A percentile compares a stretch with the other conserved stretches of the same genome.
phyloP scores from a whole-genome alignment of 2,888 invertebrate genomes.

The Balanococcus diminutus region DNA sequence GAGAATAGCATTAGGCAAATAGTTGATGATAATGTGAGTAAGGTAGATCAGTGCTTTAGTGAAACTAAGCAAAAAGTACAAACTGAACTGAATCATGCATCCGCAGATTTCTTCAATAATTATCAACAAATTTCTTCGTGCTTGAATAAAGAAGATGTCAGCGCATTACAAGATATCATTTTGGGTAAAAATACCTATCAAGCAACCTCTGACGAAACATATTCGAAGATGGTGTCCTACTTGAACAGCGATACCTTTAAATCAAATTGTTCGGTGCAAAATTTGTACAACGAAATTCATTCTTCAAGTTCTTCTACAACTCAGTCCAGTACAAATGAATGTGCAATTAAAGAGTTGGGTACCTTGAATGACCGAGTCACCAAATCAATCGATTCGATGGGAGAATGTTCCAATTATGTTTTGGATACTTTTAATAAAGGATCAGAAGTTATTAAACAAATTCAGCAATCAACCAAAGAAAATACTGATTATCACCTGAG shows the following conservation, averaged over 20 bases:
- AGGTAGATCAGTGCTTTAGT: not conserved
- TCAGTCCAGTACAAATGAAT: not conserved
- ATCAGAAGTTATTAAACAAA: not conserved
- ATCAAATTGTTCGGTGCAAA: not conserved
- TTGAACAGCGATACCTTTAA: constrained; percentile 6
- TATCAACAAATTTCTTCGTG: not conserved
- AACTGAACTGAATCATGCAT: not conserved
- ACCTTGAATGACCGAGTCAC: not conserved
- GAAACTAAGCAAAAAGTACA: not conserved
- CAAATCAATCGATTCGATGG: constrained; percentile 5
- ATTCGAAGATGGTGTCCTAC: not conserved
- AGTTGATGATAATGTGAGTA: not conserved
- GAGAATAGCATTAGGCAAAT: not conserved
- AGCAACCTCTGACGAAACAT: not conserved
- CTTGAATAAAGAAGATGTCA: not conserved
- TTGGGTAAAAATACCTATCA: not conserved
- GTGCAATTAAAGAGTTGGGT: not conserved
- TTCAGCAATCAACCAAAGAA: not conserved
- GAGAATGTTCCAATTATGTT: not conserved
- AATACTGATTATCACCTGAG: not conserved
- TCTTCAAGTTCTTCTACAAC: not conserved
- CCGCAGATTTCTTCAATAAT: not conserved
- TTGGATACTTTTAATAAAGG: not conserved
- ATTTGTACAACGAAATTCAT: not conserved
- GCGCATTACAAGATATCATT: not conserved